Percentiles rank a stretch among this genome's conserved stretches.
Conservation (phyloP, 1,140 invertebrate genomes). For the Drosophila simulans region DNA sequence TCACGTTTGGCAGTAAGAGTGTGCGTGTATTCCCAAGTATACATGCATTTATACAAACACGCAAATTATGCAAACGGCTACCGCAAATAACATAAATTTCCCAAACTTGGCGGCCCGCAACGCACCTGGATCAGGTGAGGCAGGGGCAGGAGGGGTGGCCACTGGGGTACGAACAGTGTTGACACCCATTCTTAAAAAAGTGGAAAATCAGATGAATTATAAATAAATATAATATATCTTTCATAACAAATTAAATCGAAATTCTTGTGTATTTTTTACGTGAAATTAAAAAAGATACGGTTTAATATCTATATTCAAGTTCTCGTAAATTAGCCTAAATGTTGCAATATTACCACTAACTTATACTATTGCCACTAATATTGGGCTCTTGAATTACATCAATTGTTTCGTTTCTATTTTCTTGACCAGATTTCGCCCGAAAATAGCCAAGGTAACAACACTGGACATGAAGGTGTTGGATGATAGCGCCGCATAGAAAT, state of each 20-base stretch:
- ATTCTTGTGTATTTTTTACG: too few relatives aligned
- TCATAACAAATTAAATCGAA: too few relatives aligned
- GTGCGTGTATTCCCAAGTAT: slow-evolving; percentile 36
- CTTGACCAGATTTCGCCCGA: neutral
- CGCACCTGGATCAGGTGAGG: slow-evolving; percentile 52
- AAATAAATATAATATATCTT: too few relatives aligned
- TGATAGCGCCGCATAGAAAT: slow-evolving; percentile 69
- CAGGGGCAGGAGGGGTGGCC: neutral
- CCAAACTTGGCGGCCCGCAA: slow-evolving; percentile 71
- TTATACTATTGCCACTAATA: too few relatives aligned
- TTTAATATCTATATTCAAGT: too few relatives aligned
- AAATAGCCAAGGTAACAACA: slow-evolving; percentile 15
- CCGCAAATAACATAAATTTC: slow-evolving; percentile 83
- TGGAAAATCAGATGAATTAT: neutral
- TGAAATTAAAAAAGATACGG: too few relatives aligned
- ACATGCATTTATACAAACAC: slow-evolving; percentile 73
- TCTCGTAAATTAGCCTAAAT: too few relatives aligned
- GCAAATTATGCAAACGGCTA: slow-evolving; percentile 82
- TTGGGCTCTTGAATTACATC: neutral
- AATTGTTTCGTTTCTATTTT: neutral
- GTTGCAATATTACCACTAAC: too few relatives aligned
- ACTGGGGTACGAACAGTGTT: slow-evolving; percentile 15
- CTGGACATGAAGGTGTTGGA: slow-evolving; percentile 59
- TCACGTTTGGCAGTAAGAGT: slow-evolving; percentile 5
- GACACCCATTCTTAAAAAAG: neutral